Base-by-base conservation (phyloP, 2,113 vertebrate genomes). In the Platysternon megacephalum region DNA sequence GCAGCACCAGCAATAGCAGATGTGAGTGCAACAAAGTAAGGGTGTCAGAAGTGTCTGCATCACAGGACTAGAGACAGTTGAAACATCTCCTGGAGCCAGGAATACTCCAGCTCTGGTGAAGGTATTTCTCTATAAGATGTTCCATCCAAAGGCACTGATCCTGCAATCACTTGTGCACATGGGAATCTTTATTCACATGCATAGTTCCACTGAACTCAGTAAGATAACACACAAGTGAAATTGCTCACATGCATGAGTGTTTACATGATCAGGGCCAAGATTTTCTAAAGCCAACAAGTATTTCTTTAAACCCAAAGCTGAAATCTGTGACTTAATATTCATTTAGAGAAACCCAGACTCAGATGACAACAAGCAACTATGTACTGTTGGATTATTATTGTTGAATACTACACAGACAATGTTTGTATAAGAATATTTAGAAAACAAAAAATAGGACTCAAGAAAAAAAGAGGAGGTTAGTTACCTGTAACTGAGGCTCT, bases 71-170 rank as follows among this genome's bases (percentile, higher is more conserved):
- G 68, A 79, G 76, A 35, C 28, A 8, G 65, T 1, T 86, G 87
- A 96, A 93, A 87, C 68, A 94, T 61, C 32, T 68, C 89, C 80
- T 1, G 21, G 85, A 93, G 87, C n/a, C 65, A 90, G 87, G 87
- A 79, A 21, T 16, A 0, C 68, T 78, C 49, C 29, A 42, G 51
- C 72, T 90, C 49, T 90, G 82, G 65, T 53, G 32, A 53, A 93
- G 49, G 24, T 28, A 88, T 46, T 83, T 91, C 87, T 87, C 22
- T 46, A 17, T 32, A 46, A 93, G 39, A 49, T 85, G 16, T 52
- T 87, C 86, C 86, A 58, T 8, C 53, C 86, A 96, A 91, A 88
- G 89, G 86, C 44, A 32, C 28, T 52, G 49, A 80, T 32, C 53
- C 85, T 79, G 76, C 39, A 52, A 29, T 76, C 42, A 74, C 91